phyloP scores from a whole-genome alignment of 2,888 invertebrate species.

The Zygaena filipendulae region DNA sequence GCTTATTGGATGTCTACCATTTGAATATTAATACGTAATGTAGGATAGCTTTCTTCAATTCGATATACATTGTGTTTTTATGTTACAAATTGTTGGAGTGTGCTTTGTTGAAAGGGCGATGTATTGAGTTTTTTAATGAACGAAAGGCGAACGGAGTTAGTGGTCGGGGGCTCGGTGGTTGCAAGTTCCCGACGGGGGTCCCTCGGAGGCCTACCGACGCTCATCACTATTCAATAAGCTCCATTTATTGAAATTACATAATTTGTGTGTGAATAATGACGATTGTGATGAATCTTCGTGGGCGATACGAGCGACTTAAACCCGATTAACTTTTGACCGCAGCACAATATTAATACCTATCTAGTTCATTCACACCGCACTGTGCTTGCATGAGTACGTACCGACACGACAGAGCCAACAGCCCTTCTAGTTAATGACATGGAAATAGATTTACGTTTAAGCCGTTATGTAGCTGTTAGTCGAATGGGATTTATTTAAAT shows the following conservation, averaged over 20 bases:
- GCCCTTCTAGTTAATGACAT: constrained; percentile 60
- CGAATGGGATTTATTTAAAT: too few species aligned
- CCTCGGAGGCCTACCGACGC: constrained; percentile 56
- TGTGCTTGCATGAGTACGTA: constrained; percentile 15
- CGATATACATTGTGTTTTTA: too few species aligned
- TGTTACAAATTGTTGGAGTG: too few species aligned
- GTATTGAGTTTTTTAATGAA: too few species aligned
- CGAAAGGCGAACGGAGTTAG: too few species aligned
- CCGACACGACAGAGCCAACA: too few species aligned
- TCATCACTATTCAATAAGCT: constrained; percentile 68
- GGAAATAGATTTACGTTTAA: constrained; percentile 34
- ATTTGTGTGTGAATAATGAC: constrained; percentile 70
- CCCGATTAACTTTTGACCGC: constrained; percentile 68
- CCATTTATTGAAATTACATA: constrained; percentile 69
- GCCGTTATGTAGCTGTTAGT: too few species aligned
- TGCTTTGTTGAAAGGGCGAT: constrained; percentile 18
- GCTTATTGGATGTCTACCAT: constrained; percentile 46
- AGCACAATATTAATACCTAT: constrained; percentile 60
- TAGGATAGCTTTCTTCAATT: too few species aligned
- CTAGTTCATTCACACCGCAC: constrained; percentile 37
- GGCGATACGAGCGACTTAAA: constrained; percentile 64
- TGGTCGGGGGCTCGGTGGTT: too few species aligned
- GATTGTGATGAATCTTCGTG: constrained; percentile 68
- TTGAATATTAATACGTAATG: too few species aligned
- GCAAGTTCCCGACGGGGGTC: constrained; percentile 45